phyloP scores from a whole-genome alignment of 2,797 vertebrate genomes.

The Galagoides demidoff region DNA sequence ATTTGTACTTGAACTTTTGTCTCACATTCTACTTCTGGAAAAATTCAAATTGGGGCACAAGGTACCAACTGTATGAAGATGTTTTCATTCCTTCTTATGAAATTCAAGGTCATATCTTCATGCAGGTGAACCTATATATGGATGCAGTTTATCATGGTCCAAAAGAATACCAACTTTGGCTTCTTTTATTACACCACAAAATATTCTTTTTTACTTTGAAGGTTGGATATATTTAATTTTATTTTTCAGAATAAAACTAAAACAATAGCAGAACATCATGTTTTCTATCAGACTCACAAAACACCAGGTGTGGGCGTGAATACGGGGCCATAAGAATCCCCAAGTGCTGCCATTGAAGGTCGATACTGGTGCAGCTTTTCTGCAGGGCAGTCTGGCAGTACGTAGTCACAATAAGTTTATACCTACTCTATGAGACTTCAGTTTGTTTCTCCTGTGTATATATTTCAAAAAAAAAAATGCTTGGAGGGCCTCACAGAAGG shows the following conservation, averaged over 20 bases:
- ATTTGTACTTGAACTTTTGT: neutral
- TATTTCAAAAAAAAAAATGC: neutral
- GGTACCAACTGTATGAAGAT: neutral
- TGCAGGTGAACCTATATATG: neutral
- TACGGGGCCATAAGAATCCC: neutral
- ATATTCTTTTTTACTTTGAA: neutral
- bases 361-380: neutral
- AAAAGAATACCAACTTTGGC: neutral
- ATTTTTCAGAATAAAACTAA: constrained; percentile 28
- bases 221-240: neutral
- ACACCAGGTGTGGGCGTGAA: neutral
- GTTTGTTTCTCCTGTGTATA: neutral
- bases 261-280: neutral
- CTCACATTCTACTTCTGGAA: neutral
- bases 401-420: neutral
- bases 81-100: neutral
- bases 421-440: neutral
- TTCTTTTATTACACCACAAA: neutral
- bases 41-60: neutral
- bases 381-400: neutral
- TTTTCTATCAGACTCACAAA: neutral
- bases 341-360: neutral
- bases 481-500: neutral
- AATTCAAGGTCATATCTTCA: neutral
- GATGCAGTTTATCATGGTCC: neutral